Conservation (phyloP, 2,113 vertebrate genomes). For the Madoqua kirkii region DNA sequence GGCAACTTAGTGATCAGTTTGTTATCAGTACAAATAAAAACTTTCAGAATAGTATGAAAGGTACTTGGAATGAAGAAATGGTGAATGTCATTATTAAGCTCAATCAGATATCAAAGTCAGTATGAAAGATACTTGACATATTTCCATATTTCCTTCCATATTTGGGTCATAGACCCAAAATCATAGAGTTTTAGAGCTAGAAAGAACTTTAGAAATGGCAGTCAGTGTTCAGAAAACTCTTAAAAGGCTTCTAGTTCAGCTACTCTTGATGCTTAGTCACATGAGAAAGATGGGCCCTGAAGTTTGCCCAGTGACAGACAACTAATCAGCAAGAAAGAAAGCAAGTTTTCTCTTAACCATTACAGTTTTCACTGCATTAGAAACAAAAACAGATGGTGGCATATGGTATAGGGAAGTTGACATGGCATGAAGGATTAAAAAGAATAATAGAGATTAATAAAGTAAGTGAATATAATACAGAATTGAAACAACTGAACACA, state of each 20-base stretch:
- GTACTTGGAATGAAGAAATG: conserved; percentile 20
- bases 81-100: neutral
- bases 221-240: neutral
- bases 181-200: conserved; percentile 2
- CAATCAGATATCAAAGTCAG: neutral
- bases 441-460: neutral
- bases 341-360: neutral
- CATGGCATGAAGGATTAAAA: neutral
- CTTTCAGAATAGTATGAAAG: neutral
- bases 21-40: neutral
- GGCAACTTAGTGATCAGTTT: neutral
- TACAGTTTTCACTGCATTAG: neutral
- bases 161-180: neutral
- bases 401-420: neutral
- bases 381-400: neutral
- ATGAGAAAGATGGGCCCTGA: neutral
- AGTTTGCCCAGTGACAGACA: neutral
- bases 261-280: neutral
- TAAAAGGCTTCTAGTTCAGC: neutral
- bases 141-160: neutral
- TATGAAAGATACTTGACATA: neutral
- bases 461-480: conserved; percentile 16
- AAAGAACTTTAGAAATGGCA: neutral
- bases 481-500: neutral
- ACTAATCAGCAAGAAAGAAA: neutral